Evolutionary conservation across 2,888 invertebrate species (phyloP), one percentile per base, ranked within the genome.

Genomic region (Sericinus montela): DNA sequence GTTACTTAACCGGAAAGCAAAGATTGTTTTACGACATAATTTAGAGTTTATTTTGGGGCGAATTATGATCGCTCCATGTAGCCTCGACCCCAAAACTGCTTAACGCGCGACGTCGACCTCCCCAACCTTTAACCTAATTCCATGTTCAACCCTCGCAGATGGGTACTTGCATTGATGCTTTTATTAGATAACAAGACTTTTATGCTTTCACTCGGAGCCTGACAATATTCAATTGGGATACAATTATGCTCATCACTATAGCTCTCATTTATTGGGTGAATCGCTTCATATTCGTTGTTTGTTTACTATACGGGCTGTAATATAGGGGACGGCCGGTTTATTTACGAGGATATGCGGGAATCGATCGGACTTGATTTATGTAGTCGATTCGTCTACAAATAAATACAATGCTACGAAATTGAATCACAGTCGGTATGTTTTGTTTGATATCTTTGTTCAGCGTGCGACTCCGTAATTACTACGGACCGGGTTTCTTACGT

Each of bases 41-140:
- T 71, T 62, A 54, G 60, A 64, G 65, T 72, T 73, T 74, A 76
- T 79, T 77, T 71, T 66, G 60, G 66, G 63, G 53, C 61, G 67
- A 68, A 74, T 80, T 73, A 73, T 74, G 70, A 76, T 72, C 68
- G 69, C 69, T 65, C 63, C 66, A 70, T 69, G 68, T 68, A 75
- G 59, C 65, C 64, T 64, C 75, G 72, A 75, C 75, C 78, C 73
- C 69, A 71, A 73, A 78, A 69, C 66, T 72, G 69, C 63, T 72
- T 65, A 67, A 71, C 68, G 65, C 62, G 63, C 66, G 61, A 16
- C 28, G 16, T 60, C 68, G 67, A 73, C 70, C 73, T 73, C 71
- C 71, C 73, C 74, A 72, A 76, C 73, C 75, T 80, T 73, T 80
- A 75, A 80, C 78, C 80, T 73, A 80, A 80, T 80, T 80, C 69